phyloP scores from a whole-genome alignment of 35 echinoderm and acorn worm species.

The Lytechinus pictus region DNA sequence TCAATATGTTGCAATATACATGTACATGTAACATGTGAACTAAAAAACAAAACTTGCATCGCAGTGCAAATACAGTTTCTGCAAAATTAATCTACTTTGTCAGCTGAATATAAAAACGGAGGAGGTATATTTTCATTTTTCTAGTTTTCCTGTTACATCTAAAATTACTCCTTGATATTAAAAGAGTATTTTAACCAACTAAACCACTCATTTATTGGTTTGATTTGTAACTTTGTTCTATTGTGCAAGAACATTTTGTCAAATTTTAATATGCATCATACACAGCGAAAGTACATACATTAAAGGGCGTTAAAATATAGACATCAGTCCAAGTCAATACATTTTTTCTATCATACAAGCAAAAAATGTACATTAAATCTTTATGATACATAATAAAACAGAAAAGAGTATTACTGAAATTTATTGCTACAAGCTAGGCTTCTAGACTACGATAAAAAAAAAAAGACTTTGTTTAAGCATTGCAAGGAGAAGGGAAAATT shows the following conservation, averaged over 20 bases:
- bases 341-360: not conserved
- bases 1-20: not conserved
- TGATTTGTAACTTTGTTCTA: not conserved
- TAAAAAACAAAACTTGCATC: not conserved
- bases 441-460: not conserved
- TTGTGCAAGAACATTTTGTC: not conserved
- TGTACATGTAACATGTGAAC: not conserved
- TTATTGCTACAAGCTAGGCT: slow-evolving; percentile 2
- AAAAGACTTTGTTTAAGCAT: not conserved
- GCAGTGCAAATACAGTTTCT: not conserved
- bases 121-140: not conserved
- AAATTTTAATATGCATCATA: not conserved
- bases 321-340: not conserved
- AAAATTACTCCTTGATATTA: not conserved
- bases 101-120: not conserved
- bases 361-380: not conserved
- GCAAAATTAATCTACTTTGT: not conserved
- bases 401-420: slow-evolving; percentile 29
- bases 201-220: not conserved
- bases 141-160: not conserved
- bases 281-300: not conserved
- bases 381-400: not conserved
- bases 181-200: not conserved
- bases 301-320: not conserved
- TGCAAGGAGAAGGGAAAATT: too few species aligned